Conservation (phyloP, 2,113 vertebrate genomes). For the Chauna torquata region DNA sequence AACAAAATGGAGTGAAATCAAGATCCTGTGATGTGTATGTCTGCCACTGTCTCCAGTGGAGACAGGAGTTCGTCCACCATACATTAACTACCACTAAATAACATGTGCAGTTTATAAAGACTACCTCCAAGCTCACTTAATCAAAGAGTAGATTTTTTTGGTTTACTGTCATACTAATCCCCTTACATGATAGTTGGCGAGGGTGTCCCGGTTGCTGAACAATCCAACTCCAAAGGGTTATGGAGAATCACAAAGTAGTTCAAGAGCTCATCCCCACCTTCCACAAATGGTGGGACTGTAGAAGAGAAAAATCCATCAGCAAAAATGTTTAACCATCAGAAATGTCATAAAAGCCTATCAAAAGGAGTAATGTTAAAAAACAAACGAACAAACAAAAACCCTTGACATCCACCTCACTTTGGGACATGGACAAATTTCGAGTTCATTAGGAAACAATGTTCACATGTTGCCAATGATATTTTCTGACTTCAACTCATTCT, state of each 20-base stretch:
- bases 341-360: background rate
- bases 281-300: constrained; percentile 88
- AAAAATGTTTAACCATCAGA: background rate
- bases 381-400: too few relatives aligned
- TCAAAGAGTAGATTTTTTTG: background rate
- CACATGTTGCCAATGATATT: background rate
- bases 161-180: constrained; percentile 13
- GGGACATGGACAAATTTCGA: background rate
- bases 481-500: background rate
- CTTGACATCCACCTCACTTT: background rate
- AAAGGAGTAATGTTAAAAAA: background rate
- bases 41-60: background rate
- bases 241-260: constrained; percentile 84
- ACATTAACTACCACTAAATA: background rate
- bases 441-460: background rate
- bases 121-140: background rate
- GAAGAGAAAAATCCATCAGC: background rate
- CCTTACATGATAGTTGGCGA: constrained; percentile 87
- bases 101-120: background rate
- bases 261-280: constrained; percentile 80
- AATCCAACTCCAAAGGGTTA: constrained; percentile 88
- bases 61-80: background rate
- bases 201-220: constrained; percentile 85
- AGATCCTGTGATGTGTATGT: background rate
- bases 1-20: background rate